Evolutionary conservation across 2,888 invertebrate genomes (phyloP).

Genomic region (Nipponacmea schrenckii): DNA sequence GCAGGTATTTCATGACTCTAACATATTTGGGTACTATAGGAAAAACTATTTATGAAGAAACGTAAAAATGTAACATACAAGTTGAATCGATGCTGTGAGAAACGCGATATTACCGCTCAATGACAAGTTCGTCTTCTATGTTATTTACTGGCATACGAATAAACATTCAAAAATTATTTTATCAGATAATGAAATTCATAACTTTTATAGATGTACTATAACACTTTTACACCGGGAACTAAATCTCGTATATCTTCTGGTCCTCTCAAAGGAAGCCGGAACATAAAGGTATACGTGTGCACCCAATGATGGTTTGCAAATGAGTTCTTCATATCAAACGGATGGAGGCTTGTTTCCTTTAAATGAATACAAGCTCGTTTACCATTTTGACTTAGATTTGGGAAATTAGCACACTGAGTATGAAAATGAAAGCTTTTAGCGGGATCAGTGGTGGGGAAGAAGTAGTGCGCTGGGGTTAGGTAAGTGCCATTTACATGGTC

Average conservation of each 20-base stretch:
- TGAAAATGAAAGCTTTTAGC: conserved; percentile 51
- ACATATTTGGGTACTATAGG: no score
- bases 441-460: conserved; percentile 57
- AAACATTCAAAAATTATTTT: no score
- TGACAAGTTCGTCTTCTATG: no score
- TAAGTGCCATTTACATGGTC: conserved; percentile 43
- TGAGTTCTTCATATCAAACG: conserved; percentile 36
- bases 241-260: conserved; percentile 38
- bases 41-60: no score
- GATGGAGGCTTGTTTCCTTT: conserved; percentile 42
- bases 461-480: conserved; percentile 56
- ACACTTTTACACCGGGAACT: conserved; percentile 39
- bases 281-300: conserved; percentile 51
- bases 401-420: conserved; percentile 43
- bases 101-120: no score
- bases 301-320: conserved; percentile 59
- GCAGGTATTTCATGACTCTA: no score
- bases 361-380: conserved; percentile 50
- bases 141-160: no score
- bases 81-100: no score
- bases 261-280: conserved; percentile 44
- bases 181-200: no score
- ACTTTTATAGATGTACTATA: no score
- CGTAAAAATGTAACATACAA: no score
- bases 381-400: conserved; percentile 42